phyloP scores from a whole-genome alignment of 2,113 vertebrate genomes.

The Prionailurus bengalensis region DNA sequence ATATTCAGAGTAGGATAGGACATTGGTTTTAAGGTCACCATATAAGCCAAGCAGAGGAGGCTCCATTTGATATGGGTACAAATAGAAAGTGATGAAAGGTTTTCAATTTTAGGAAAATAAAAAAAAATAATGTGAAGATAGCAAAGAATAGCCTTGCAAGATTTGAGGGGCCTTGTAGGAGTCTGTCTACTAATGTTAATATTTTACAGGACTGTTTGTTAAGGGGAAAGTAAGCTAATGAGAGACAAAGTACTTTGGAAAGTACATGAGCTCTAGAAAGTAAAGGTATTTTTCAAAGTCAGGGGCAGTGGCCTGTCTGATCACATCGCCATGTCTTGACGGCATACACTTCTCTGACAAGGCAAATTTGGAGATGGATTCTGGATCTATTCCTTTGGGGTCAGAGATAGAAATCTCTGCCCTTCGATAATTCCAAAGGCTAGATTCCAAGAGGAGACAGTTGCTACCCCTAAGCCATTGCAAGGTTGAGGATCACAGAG shows the following conservation, averaged over 20 bases:
- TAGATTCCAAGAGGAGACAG: not conserved
- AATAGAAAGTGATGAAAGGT: not conserved
- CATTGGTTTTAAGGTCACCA: not conserved
- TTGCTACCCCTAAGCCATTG: not conserved
- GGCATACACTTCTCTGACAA: not conserved
- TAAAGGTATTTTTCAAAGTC: not conserved
- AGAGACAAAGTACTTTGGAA: not conserved
- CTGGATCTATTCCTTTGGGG: not conserved
- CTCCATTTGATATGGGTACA: not conserved
- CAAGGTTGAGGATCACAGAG: not conserved
- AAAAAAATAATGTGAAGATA: conserved; percentile 27
- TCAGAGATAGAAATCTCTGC: not conserved
- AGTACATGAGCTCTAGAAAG: not conserved
- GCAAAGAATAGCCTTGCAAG: not conserved
- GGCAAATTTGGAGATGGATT: conserved; percentile 26
- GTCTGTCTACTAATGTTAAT: not conserved
- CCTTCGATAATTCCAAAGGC: not conserved
- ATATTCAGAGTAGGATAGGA: not conserved
- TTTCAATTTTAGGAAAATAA: conserved; percentile 50
- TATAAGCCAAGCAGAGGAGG: not conserved
- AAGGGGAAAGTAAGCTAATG: not conserved
- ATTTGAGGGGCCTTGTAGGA: not conserved
- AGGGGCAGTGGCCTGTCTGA: not conserved
- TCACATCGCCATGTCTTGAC: not conserved
- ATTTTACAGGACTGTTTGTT: not conserved